Conservation (phyloP, 1,140 invertebrate genomes). For the Drosophila erecta region DNA sequence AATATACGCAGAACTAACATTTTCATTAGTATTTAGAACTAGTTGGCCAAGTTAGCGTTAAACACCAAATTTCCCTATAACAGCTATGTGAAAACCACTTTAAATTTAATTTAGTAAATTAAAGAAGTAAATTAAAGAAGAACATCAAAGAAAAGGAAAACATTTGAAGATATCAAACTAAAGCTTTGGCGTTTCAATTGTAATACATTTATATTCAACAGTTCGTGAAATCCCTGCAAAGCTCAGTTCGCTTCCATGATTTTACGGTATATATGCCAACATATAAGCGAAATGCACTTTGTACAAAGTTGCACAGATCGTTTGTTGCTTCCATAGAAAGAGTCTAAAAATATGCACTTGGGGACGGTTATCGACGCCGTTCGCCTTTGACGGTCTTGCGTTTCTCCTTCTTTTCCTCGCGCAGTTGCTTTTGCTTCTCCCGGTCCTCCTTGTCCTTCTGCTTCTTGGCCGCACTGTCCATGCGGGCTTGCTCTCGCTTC, state of each 20-base stretch:
- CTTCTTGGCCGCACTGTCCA: constrained; percentile 92
- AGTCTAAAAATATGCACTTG: constrained; percentile 12
- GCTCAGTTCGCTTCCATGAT: background rate
- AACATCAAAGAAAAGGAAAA: constrained; percentile 33
- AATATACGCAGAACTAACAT: constrained; percentile 30
- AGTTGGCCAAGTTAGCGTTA: constrained; percentile 59
- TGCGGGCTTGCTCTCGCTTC: constrained; percentile 90
- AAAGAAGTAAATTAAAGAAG: constrained; percentile 34
- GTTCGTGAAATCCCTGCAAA: background rate
- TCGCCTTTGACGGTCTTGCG: constrained; percentile 94
- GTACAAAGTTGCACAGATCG: constrained; percentile 9
- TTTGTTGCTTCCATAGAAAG: background rate
- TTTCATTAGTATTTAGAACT: constrained; percentile 38
- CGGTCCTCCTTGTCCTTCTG: constrained; percentile 95
- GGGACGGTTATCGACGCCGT: constrained; percentile 89
- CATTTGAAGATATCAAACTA: constrained; percentile 19
- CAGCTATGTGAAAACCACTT: constrained; percentile 47
- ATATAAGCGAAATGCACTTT: background rate
- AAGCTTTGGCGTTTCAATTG: constrained; percentile 37
- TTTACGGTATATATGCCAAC: background rate
- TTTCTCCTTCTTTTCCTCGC: constrained; percentile 95
- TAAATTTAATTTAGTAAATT: constrained; percentile 70
- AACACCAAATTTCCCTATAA: constrained; percentile 37
- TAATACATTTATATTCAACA: constrained; percentile 24
- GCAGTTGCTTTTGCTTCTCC: constrained; percentile 91